Conservation (phyloP, 2,113 vertebrate genomes). For the Corynorhinus townsendii region DNA sequence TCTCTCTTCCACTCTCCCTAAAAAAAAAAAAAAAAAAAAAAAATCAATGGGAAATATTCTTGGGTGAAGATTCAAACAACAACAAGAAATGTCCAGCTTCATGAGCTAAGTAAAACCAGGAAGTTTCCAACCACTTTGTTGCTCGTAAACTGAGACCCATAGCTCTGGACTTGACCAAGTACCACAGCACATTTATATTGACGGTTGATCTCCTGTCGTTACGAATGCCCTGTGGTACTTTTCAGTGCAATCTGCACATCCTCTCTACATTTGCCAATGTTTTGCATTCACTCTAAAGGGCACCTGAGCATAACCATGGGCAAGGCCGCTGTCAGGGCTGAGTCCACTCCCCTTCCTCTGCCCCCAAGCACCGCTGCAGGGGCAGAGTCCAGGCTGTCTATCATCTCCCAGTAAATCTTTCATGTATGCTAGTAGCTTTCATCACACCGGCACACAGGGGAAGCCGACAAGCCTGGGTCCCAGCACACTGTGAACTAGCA, state of each 20-base stretch:
- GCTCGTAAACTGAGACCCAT: background rate
- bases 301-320: background rate
- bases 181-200: background rate
- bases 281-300: background rate
- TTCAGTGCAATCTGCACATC: accelerated
- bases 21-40: too few relatives aligned
- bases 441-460: accelerated
- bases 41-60: too few relatives aligned
- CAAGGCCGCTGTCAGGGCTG: background rate
- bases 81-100: background rate
- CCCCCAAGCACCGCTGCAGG: background rate
- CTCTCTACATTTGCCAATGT: background rate
- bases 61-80: too few relatives aligned
- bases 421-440: accelerated
- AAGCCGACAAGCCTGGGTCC: too few relatives aligned
- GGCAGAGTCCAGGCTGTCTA: background rate
- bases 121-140: background rate
- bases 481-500: too few relatives aligned
- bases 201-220: background rate
- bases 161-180: background rate
- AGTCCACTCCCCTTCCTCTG: background rate
- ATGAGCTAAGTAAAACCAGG: background rate
- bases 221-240: background rate
- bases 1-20: too few relatives aligned
- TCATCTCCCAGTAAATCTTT: background rate